phyloP scores from a whole-genome alignment of 1,140 invertebrate species.

The Drosophila sp. region DNA sequence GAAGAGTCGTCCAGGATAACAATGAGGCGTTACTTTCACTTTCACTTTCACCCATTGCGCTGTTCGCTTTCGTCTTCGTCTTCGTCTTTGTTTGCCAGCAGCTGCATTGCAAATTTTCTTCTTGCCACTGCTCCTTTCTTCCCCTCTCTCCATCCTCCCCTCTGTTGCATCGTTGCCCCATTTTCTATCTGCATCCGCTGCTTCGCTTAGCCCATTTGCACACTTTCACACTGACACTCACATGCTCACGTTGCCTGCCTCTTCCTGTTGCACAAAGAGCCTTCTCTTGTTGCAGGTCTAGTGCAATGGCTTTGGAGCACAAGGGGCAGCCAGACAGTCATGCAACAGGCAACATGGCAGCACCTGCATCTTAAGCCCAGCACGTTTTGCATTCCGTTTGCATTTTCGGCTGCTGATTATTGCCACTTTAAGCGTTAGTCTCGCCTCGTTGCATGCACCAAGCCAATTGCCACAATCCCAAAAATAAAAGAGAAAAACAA shows the following conservation, averaged over 20 bases:
- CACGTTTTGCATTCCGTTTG: constrained; percentile 78
- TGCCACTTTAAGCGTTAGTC: constrained; percentile 69
- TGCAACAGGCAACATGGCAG: constrained; percentile 53
- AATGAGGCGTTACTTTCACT: constrained; percentile 75
- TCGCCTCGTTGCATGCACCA: constrained; percentile 16
- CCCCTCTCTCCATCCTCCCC: neutral
- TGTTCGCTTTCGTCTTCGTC: neutral
- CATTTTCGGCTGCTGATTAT: constrained; percentile 74
- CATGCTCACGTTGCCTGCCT: constrained; percentile 13
- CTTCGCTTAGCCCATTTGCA: constrained; percentile 43
- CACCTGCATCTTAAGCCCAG: constrained; percentile 60
- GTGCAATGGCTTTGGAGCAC: neutral
- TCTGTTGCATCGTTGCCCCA: neutral
- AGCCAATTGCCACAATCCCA: constrained; percentile 50
- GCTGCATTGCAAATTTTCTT: constrained; percentile 62
- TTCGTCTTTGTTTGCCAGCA: constrained; percentile 53
- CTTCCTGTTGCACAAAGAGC: constrained; percentile 42
- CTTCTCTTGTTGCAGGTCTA: constrained; percentile 20
- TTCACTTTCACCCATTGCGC: constrained; percentile 14
- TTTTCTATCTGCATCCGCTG: constrained; percentile 31
- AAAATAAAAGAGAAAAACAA: constrained; percentile 59
- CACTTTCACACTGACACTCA: constrained; percentile 20
- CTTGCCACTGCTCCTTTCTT: neutral
- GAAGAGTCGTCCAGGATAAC: constrained; percentile 55
- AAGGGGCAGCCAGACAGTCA: constrained; percentile 1